Percentiles rank a stretch among this genome's conserved stretches.
phyloP scores from a whole-genome alignment of 2,888 invertebrate species.

The Glyphotaelius pellucidus region DNA sequence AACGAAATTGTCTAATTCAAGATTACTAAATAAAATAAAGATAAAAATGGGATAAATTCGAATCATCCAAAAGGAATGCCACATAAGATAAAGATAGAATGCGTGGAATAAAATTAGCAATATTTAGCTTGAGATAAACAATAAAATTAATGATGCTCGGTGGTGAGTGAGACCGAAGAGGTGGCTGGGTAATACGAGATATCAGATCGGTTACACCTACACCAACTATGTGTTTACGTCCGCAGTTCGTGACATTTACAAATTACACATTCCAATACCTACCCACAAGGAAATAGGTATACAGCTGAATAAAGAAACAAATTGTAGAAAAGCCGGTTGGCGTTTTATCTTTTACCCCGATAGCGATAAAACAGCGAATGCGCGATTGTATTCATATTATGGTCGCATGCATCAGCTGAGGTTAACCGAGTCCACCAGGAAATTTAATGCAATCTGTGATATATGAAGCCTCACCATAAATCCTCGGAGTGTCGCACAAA shows the following conservation, averaged over 20 bases:
- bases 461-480: not conserved
- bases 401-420: not conserved
- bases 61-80: not conserved
- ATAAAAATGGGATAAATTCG: not conserved
- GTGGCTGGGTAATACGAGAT: not conserved
- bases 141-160: not conserved
- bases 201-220: not conserved
- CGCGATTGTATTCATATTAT: not conserved
- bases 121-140: not conserved
- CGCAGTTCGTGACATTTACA: not conserved
- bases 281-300: not conserved
- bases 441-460: not conserved
- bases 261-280: not conserved
- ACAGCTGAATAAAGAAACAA: not conserved
- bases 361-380: not conserved
- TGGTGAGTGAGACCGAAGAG: not conserved
- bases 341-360: not conserved
- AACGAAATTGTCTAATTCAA: too few species aligned
- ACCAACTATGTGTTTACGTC: not conserved
- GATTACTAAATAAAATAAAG: not conserved
- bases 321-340: not conserved
- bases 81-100: not conserved
- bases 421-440: not conserved
- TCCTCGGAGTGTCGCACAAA: not conserved
- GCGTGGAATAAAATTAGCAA: not conserved